Base-by-base conservation (phyloP, 92 coral and sea anemone genomes). In the Ricordea florida region DNA sequence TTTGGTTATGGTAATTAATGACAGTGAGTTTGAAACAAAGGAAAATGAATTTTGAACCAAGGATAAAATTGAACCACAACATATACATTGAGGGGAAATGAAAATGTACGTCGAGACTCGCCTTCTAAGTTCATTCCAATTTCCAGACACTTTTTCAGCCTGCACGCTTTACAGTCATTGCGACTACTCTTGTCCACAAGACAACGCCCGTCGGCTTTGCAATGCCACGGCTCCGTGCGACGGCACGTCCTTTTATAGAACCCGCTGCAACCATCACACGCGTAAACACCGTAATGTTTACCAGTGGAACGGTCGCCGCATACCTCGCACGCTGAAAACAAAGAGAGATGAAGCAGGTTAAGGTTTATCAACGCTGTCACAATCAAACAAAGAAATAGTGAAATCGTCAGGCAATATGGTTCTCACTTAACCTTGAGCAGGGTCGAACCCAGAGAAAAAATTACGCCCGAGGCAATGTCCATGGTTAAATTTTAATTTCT, bases 191-290 rank as follows among this genome's bases (percentile, higher is more conserved):
- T 93, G 59, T 92, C 96, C n/a, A 96, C 96, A 7, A 68, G 86
- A 35, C 99, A 96, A 14, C 78, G 49, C 33, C 92, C 92, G 26
- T 66, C 68, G 62, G 85, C 81, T 57, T 93, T 89, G 59, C 99
- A 96, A 31, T 92, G 51, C 93, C 93, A 96, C 43, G 97, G 97
- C 30, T 86, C 92, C 2, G 93, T n/a, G 18, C 99, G 92, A 29
- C 97, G 97, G 27, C 89, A 87, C 13, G 99, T 87, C 18, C 99
- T 85, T 65, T 96, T 96, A 83, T 88, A 96, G 69, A 96, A 96
- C 0, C 99, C 99, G 43, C 97, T 92, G 74, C 99, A 96, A 2
- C 99, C 99, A 76, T 96, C 99, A 47, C 99, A 96, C 0, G 94
- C 80, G 86, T 74, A 92, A 16, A 92, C 96, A 5, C 99, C 99